Evolutionary conservation across 2,888 invertebrate genomes (phyloP), one percentile per base, ranked within the genome.

Genomic region (Eremobia ochroleuca): DNA sequence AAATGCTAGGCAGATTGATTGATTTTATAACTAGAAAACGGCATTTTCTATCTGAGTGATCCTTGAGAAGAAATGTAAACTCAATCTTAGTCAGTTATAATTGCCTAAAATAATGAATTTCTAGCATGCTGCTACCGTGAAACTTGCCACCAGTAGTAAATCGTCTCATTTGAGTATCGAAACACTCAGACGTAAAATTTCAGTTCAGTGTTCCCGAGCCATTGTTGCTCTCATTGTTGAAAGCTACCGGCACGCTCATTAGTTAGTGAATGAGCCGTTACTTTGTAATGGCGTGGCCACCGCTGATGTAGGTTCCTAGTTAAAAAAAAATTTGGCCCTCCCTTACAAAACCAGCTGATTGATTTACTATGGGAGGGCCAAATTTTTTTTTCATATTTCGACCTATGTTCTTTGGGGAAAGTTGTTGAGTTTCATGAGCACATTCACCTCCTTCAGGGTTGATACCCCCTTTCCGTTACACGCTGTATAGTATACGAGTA

Each of bases 221-320:
- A 64, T 62, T 74, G 55, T 64, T 73, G 15, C 59, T 49, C 9
- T 9, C 58, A 40, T 66, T 76, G 65, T 76, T 58, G 65, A 37
- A 73, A 73, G 46, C 34, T 37, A 28, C 52, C 21, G 58, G 65
- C 21, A 46, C 64, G 43, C 49, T 73, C 58, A 76, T 65, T 73
- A 73, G 37, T 55, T 37, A 28, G 11, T 34, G 65, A 73, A 73
- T 73, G 28, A 75, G 49, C 65, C 15, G 9, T 73, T 21, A 40
- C n/a, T 73, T 25, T 25, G 21, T 34, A 28, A 52, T 52, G 25
- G 25, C 25, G 25, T 59, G 49, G n/a, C 37, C 28, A 28, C 28
- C 9, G 21, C 28, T 49, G 1, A 37, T 37, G 25, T 40, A 37
- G 4, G 8, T n/a, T n/a, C n/a, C n/a, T n/a, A n/a, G n/a, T n/a